phyloP scores from a whole-genome alignment of 2,888 invertebrate genomes.

The Kuschelorhynchus macadamiae region DNA sequence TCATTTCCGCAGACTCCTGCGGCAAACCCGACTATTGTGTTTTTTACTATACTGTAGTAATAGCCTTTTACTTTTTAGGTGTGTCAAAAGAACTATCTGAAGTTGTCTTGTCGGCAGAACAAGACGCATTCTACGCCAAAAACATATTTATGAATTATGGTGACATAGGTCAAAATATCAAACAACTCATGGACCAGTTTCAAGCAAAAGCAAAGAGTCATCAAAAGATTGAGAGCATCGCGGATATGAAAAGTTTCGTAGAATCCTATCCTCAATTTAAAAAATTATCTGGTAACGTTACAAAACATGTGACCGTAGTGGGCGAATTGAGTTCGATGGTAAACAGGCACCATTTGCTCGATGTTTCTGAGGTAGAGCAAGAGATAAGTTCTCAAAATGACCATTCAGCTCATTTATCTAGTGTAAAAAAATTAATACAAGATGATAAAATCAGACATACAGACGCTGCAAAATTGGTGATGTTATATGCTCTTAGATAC shows the following conservation, averaged over 20 bases:
- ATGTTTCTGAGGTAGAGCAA: slow-evolving; percentile 94
- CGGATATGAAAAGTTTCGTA: slow-evolving; percentile 99
- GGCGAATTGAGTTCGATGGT: slow-evolving; percentile 94
- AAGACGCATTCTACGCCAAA: slow-evolving; percentile 97
- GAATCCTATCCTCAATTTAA: slow-evolving; percentile 99
- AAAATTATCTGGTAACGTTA: slow-evolving; percentile 95
- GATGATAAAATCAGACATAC: slow-evolving; percentile 79
- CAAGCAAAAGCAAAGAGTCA: slow-evolving; percentile 91
- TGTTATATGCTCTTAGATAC: slow-evolving; percentile 94
- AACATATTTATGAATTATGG: slow-evolving; percentile 98
- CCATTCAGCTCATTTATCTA: slow-evolving; percentile 83
- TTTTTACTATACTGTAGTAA: too few relatives aligned
- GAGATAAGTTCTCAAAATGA: slow-evolving; percentile 91
- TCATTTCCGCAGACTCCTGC: too few relatives aligned
- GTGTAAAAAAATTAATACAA: slow-evolving; percentile 83
- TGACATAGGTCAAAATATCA: slow-evolving; percentile 97
- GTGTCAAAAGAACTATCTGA: slow-evolving; percentile 83
- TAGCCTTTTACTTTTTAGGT: too few relatives aligned
- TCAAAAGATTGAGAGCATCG: slow-evolving; percentile 97
- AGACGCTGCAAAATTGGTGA: slow-evolving; percentile 90
- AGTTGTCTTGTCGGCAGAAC: slow-evolving; percentile 93
- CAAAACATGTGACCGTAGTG: slow-evolving; percentile 97
- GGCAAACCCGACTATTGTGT: too few relatives aligned
- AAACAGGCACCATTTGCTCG: slow-evolving; percentile 82
- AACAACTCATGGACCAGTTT: slow-evolving; percentile 97